phyloP scores from a whole-genome alignment of 2,113 vertebrate genomes.

The Silurus asotus region DNA sequence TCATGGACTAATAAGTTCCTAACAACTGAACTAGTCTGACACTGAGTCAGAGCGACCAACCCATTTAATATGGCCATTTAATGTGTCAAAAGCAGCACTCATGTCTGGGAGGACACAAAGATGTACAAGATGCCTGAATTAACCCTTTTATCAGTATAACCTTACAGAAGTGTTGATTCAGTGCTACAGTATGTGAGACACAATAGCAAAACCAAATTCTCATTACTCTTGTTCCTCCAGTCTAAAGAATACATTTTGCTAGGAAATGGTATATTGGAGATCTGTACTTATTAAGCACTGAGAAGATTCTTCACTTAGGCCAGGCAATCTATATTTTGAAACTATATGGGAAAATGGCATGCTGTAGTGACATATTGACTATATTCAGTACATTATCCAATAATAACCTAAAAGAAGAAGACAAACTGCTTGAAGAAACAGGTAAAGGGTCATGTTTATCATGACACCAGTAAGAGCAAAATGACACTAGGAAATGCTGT shows the following conservation, averaged over 20 bases:
- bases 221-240: background rate
- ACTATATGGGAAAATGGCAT: background rate
- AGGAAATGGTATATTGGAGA: background rate
- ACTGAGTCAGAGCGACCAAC: background rate
- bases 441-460: background rate
- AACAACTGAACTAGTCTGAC: background rate
- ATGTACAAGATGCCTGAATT: background rate
- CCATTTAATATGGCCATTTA: background rate
- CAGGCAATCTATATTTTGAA: background rate
- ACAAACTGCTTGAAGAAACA: background rate
- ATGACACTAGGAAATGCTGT: background rate
- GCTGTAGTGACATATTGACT: constrained; percentile 1
- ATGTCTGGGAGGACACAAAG: background rate
- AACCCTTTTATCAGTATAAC: background rate
- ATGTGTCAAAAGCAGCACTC: background rate
- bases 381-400: background rate
- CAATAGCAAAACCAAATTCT: background rate
- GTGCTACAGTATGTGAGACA: background rate
- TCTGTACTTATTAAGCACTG: background rate
- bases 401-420: background rate
- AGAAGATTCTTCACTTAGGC: background rate
- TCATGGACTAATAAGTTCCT: background rate
- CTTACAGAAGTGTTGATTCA: background rate
- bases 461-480: background rate
- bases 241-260: background rate